A percentile compares a stretch with the other conserved stretches of the same genome.
These are phyloP conservation scores for Phaonia tiefii DNA, from an alignment of 2,888 invertebrate genomes.

Conservation along the genomic window DNA sequence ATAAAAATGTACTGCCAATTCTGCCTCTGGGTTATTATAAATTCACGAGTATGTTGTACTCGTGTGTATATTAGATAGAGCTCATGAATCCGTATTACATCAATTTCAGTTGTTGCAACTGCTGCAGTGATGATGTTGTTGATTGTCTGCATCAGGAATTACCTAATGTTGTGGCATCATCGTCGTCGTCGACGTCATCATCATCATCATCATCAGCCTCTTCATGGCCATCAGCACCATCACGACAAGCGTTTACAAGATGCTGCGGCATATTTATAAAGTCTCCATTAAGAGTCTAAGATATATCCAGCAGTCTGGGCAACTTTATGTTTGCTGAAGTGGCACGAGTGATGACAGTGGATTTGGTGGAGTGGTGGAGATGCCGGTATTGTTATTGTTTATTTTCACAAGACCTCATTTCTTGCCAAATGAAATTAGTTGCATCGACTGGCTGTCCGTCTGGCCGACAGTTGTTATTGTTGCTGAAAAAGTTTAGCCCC, in stretches of 20 bases:
- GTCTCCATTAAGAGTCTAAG: slow-evolving; percentile 36
- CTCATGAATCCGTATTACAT: slow-evolving; percentile 9
- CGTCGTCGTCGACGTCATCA: slow-evolving; percentile 25
- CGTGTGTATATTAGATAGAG: background rate
- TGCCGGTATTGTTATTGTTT: slow-evolving; percentile 22
- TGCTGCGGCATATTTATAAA: slow-evolving; percentile 42
- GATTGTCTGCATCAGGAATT: slow-evolving; percentile 44
- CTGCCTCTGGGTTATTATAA: background rate
- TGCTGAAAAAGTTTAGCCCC: slow-evolving; percentile 63
- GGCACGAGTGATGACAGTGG: too few relatives aligned
- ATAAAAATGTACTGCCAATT: too few relatives aligned
- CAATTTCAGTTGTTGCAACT: slow-evolving; percentile 1
- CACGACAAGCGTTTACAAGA: slow-evolving; percentile 21
- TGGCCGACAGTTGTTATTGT: slow-evolving; percentile 38
- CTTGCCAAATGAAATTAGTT: slow-evolving; percentile 65
- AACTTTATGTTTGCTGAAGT: slow-evolving; percentile 48
- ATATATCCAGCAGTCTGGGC: slow-evolving; percentile 42
- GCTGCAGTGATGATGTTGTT: slow-evolving; percentile 15
- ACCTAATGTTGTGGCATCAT: slow-evolving; percentile 54
- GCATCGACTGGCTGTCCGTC: slow-evolving; percentile 10
- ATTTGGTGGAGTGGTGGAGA: too few relatives aligned
- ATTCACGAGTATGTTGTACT: background rate
- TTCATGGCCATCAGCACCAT: slow-evolving; percentile 14
- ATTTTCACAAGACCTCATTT: slow-evolving; percentile 65
- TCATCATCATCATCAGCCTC: slow-evolving; percentile 30